Percentiles rank a stretch among this genome's conserved stretches.
Evolutionary conservation across 2,888 invertebrate genomes (phyloP).

Genomic region (Timandra comae): DNA sequence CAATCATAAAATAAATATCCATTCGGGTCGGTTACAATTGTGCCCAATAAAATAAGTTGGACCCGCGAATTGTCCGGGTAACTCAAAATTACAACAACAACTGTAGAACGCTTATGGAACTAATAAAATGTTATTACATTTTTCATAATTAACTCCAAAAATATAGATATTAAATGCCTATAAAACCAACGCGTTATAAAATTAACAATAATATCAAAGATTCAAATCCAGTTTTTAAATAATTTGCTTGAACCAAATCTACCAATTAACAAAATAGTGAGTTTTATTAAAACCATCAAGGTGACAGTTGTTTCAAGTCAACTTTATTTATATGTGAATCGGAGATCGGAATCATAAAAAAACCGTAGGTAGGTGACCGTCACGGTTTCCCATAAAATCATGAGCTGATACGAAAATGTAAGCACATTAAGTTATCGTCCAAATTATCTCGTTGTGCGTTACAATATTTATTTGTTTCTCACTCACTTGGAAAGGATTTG

Average conservation of each 20-base stretch:
- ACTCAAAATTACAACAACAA: too few relatives aligned
- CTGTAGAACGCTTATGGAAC: too few relatives aligned
- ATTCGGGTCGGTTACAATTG: constrained; percentile 35
- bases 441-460: constrained; percentile 70
- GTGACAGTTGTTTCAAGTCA: constrained; percentile 4
- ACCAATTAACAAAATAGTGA: constrained; percentile 1
- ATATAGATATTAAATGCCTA: too few relatives aligned
- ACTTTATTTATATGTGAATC: constrained; percentile 19
- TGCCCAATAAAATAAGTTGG: constrained; percentile 37
- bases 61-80: constrained; percentile 19
- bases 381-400: constrained; percentile 73
- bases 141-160: too few relatives aligned
- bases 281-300: constrained; percentile 1
- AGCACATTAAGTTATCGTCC: constrained; percentile 74
- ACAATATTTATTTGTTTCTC: constrained; percentile 76
- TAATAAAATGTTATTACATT: too few relatives aligned
- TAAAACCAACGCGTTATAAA: too few relatives aligned
- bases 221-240: too few relatives aligned
- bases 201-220: too few relatives aligned
- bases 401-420: constrained; percentile 74
- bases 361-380: constrained; percentile 35
- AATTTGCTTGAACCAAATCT: too few relatives aligned
- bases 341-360: constrained; percentile 17
- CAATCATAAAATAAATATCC: constrained; percentile 59
- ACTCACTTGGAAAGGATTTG: constrained; percentile 43